Evolutionary conservation across 2,888 invertebrate species (phyloP), one percentile per base, ranked within the genome.

Genomic region (Pandemis corylana): DNA sequence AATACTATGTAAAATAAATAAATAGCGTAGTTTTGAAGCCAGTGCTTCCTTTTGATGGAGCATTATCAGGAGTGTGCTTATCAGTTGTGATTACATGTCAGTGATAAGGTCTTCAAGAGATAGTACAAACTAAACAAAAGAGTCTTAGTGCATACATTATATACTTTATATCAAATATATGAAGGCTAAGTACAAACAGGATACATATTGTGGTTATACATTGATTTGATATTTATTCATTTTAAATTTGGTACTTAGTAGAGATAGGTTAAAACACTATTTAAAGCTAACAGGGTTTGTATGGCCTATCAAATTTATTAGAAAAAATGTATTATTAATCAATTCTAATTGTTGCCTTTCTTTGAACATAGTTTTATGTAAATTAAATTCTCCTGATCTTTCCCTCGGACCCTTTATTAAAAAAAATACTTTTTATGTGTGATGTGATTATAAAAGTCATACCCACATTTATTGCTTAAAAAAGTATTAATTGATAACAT

Each of bases 71-170:
- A 75, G 63, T 9, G 59, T 72, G 28, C 69, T 76, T 77, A 78
- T 78, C 76, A 77, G 36, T 77, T 76, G 59, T 76, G 76, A 70
- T 77, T 75, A 75, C 68, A 75, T 79, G 77, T 78, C 78, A 76
- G 53, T 77, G 78, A 79, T 78, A 78, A 66, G 44, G 56, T 51
- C 63, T 75, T 64, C 70, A 70, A 71, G 53, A 66, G 76, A 71
- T 76, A 76, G 63, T 28, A 36, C 42, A 71, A 67, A 51, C 36
- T 66, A 75, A 75, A 75, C 75, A 67, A 75, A 70, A 67, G 66
- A 62, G 28, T 71, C 74, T 53, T 70, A 67, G 51, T 42, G 68
- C 44, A 15, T 44, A 15, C n/a, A 65, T 51, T 41, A 28, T 13
- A 46, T 28, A 67, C 63, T 41, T 62, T 62, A 41, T 56, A 62